Percentiles rank a stretch among this genome's conserved stretches.
Evolutionary conservation across 2,113 vertebrate genomes (phyloP).

Genomic region (Xiphophorus hellerii): DNA sequence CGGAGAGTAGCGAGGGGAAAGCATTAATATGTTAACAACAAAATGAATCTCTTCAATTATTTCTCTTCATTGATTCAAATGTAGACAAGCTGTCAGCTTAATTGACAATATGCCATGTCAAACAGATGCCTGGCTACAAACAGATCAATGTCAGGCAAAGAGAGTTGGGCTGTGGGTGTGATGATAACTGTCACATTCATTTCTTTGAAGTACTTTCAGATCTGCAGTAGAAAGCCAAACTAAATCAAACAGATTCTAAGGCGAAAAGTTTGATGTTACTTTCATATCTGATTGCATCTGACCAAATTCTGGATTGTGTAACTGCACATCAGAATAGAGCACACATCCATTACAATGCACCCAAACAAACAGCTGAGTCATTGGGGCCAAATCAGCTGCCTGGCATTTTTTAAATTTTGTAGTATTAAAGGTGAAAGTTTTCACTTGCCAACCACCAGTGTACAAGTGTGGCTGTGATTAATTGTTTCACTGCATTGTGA

Average conservation of each 20-base stretch:
- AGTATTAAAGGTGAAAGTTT: background rate
- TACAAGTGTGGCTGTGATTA: background rate
- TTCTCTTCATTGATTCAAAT: constrained; percentile 1
- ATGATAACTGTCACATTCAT: background rate
- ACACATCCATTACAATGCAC: background rate
- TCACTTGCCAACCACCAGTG: constrained; percentile 5
- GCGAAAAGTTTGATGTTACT: background rate
- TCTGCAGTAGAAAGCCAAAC: background rate
- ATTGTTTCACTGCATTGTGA: background rate
- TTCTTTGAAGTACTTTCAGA: background rate
- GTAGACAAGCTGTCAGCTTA: background rate
- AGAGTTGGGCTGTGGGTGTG: background rate
- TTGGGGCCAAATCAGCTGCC: background rate
- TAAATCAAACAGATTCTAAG: background rate
- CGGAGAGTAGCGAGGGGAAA: background rate
- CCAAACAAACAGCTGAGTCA: background rate
- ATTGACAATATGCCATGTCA: background rate
- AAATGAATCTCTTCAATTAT: constrained; percentile 1
- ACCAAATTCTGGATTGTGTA: background rate
- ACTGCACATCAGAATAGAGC: background rate
- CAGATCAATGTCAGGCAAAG: background rate
- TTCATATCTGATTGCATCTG: background rate
- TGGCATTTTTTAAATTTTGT: background rate
- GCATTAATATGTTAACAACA: background rate
- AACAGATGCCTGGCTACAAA: background rate